Percentiles rank a stretch among this genome's conserved stretches.
phyloP scores from a whole-genome alignment of 2,797 vertebrate species.

The Adelosebastes latens region DNA sequence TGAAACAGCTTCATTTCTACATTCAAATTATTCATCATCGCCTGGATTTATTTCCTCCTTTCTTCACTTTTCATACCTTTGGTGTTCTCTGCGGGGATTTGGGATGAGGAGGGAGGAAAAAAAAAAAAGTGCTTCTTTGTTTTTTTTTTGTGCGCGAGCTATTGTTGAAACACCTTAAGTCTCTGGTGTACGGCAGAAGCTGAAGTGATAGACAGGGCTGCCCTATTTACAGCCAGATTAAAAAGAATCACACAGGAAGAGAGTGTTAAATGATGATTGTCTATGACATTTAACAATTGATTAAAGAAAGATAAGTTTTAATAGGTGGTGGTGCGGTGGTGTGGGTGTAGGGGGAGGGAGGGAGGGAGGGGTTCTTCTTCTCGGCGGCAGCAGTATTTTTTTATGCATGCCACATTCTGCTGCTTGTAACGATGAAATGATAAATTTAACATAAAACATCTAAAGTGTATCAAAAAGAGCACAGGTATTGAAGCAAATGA shows the following conservation, averaged over 20 bases:
- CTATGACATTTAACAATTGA: conserved; percentile 84
- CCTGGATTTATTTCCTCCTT: conserved; percentile 84
- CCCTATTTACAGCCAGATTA: conserved; percentile 88
- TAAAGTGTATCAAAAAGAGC: conserved; percentile 39
- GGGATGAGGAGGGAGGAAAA: conserved; percentile 72
- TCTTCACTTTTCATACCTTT: conserved; percentile 88
- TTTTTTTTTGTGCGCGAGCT: conserved; percentile 71
- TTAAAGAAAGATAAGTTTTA: conserved; percentile 84
- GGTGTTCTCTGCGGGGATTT: conserved; percentile 87
- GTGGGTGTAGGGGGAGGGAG: conserved; percentile 51
- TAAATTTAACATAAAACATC: conserved; percentile 69
- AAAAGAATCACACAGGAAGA: conserved; percentile 84
- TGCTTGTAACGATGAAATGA: conserved; percentile 59
- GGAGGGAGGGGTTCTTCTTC: conserved; percentile 25
- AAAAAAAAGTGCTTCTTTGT: conserved; percentile 77
- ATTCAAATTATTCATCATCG: conserved; percentile 88
- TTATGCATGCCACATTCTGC: conserved; percentile 47
- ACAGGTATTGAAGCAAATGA: conserved; percentile 52
- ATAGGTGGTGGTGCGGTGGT: conserved; percentile 60
- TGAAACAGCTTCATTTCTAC: conserved; percentile 86
- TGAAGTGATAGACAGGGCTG: conserved; percentile 86
- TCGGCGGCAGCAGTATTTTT: conserved; percentile 34
- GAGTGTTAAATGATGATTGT: conserved; percentile 84
- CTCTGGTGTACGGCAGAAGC: conserved; percentile 81
- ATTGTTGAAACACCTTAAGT: conserved; percentile 89